A percentile compares a stretch with the other conserved stretches of the same genome.
phyloP scores from a whole-genome alignment of 2,797 vertebrate genomes.

The Nyctibius grandis region DNA sequence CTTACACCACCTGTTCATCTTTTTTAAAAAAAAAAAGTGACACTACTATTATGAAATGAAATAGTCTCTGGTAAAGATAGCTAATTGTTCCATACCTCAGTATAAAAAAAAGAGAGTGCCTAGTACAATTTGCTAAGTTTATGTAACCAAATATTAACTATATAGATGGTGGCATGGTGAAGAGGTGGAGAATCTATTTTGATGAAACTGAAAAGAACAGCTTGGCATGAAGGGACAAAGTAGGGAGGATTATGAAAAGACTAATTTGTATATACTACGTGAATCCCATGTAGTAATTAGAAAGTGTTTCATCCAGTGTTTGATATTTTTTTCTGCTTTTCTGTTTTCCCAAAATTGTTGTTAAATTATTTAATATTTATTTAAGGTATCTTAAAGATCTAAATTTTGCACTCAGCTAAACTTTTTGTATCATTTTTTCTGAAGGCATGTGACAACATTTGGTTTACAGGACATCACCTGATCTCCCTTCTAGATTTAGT shows the following conservation, averaged over 20 bases:
- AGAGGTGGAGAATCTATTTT: background rate
- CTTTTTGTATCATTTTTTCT: conserved; percentile 59
- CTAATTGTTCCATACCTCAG: background rate
- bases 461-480: conserved; percentile 84
- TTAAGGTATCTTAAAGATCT: background rate
- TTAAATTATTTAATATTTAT: background rate
- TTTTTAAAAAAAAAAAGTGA: background rate
- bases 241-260: background rate
- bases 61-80: background rate
- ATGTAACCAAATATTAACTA: background rate
- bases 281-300: background rate
- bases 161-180: background rate
- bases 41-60: background rate
- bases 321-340: background rate
- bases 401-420: background rate
- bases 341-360: background rate
- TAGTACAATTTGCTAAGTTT: background rate
- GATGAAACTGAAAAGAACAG: background rate
- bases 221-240: background rate
- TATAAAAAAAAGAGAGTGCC: background rate
- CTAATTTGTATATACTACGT: background rate
- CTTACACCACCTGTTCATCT: background rate
- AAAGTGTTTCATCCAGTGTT: background rate
- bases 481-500: conserved; percentile 79
- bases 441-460: conserved; percentile 69